A percentile compares a stretch with the other conserved stretches of the same genome.
Conservation (phyloP, 1,140 invertebrate species). For the Tribolium madens region DNA sequence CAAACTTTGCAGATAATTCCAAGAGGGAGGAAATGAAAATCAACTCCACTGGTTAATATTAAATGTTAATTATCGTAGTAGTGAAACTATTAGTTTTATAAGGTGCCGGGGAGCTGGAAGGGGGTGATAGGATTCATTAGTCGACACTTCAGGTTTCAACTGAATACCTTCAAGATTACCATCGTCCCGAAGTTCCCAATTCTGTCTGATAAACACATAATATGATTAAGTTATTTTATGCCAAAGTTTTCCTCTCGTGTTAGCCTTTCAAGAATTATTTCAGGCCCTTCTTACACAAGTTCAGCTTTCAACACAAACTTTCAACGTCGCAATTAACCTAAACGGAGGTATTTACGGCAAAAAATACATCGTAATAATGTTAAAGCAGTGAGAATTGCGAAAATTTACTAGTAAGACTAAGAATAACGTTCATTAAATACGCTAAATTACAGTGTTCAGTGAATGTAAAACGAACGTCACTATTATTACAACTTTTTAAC, state of each 20-base stretch:
- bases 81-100: conserved; percentile 16
- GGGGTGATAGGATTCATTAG: conserved; percentile 5
- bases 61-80: conserved; percentile 38
- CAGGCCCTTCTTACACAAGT: background rate
- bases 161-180: conserved; percentile 25
- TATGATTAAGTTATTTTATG: conserved; percentile 34
- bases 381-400: background rate
- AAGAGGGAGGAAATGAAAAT: conserved; percentile 40
- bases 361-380: background rate
- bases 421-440: background rate
- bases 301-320: too few relatives aligned
- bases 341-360: background rate
- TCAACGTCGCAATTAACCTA: background rate
- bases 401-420: background rate
- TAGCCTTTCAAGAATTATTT: conserved; percentile 25
- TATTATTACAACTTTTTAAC: background rate
- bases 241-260: conserved; percentile 21
- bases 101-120: background rate
- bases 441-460: background rate
- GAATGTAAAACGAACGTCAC: background rate
- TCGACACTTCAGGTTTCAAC: background rate
- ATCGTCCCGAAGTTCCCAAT: conserved; percentile 5
- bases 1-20: conserved; percentile 11
- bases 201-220: conserved; percentile 37
- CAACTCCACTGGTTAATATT: conserved; percentile 34